phyloP scores from a whole-genome alignment of 2,797 vertebrate species.

The Sebastes iracundus region DNA sequence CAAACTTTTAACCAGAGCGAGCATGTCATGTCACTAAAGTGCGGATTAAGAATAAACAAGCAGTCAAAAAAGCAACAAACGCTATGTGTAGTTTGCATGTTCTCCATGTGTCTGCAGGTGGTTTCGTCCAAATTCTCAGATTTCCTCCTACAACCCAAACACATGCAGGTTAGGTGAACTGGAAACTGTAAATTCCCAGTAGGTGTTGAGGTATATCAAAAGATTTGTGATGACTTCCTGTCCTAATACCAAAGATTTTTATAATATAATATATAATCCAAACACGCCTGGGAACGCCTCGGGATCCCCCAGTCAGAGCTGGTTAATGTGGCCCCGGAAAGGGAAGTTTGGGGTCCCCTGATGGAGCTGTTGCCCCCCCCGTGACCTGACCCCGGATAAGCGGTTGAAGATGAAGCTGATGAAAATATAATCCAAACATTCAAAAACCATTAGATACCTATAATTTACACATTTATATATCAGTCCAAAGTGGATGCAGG shows the following conservation, averaged over 20 bases:
- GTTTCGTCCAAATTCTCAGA: background rate
- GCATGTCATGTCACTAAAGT: conserved; percentile 2
- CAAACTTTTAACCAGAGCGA: background rate
- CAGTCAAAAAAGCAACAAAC: background rate
- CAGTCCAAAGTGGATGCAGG: conserved; percentile 24
- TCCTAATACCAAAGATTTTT: background rate
- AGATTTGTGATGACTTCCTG: background rate
- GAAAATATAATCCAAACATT: background rate
- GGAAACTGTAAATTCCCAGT: background rate
- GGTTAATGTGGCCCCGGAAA: too few relatives aligned
- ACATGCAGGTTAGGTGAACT: background rate
- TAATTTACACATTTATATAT: background rate
- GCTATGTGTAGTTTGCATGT: background rate
- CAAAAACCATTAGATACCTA: background rate
- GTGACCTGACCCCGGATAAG: too few relatives aligned
- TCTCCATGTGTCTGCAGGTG: background rate
- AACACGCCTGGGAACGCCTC: background rate
- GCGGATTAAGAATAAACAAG: conserved; percentile 20
- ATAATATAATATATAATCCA: background rate
- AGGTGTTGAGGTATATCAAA: background rate
- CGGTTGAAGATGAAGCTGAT: too few relatives aligned
- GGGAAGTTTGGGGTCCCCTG: too few relatives aligned
- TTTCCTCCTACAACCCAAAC: background rate
- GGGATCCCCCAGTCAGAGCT: too few relatives aligned
- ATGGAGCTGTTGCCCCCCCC: too few relatives aligned